Base-by-base conservation (phyloP, 2,888 invertebrate genomes). In the Myopa testacea region DNA sequence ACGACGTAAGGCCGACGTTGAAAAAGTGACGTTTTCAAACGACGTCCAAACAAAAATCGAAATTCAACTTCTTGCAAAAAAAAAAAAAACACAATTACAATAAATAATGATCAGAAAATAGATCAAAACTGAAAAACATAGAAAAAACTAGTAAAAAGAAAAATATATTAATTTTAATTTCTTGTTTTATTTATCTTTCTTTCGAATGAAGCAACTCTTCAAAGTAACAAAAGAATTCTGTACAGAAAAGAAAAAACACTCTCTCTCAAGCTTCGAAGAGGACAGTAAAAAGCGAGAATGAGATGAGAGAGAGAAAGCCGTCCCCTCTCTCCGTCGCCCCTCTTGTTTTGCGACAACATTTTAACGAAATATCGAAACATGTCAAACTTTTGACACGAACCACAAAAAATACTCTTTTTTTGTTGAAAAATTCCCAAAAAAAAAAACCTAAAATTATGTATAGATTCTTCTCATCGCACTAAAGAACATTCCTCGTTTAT, bases 31-130 rank as follows among this genome's bases (percentile, higher is more conserved):
- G 88, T 87, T 88, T 86, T 87, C 84, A 85, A 88, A 88, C 89
- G 86, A 89, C 89, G 88, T 89, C 90, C 90, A 89, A 89, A 90
- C 90, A 90, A 90, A 90, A 90, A 90, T 90, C 90, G 90, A 90
- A 90, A 89, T 88, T 90, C 90, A 90, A 90, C 90, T 90, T 90
- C 90, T 90, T 90, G 90, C 26, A 26, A 26, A 26, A 87, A 86
- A 84, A 82, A 82, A 82, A 84, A 82, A 80, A 70, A 77, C 69
- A 83, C 83, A 82, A 77, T 76, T 78, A 55, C 81, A 82, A 81
- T 16, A 76, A 78, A 78, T 26, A 73, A 77, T 76, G 80, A 69
- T 71, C 70, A 78, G 68, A 79, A 83, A 52, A 40, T 82, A 82
- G 83, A 81, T 26, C 62, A 70, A 75, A 62, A 76, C 34, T 45